Evolutionary conservation across 2,113 vertebrate genomes (phyloP).

Genomic region (Platycercus adscitus): DNA sequence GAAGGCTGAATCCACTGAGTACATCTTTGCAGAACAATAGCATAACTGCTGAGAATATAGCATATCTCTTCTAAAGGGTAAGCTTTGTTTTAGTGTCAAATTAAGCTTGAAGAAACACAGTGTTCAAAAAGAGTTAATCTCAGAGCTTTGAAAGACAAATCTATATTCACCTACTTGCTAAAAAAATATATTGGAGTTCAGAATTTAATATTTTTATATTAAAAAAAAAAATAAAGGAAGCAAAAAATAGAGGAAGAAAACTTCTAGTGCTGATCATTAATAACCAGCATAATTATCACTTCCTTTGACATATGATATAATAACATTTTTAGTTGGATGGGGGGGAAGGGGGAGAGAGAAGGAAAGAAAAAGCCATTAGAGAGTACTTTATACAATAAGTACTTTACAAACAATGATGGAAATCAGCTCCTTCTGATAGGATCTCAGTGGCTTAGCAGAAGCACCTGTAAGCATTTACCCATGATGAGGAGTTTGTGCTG

Average conservation of each 20-base stretch:
- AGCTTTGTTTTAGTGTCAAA: neutral
- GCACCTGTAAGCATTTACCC: neutral
- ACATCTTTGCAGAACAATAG: neutral
- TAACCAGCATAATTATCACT: neutral
- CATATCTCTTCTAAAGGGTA: fast-evolving
- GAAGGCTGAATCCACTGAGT: neutral
- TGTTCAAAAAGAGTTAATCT: neutral
- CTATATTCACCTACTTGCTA: neutral
- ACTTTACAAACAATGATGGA: neutral
- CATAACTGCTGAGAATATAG: neutral
- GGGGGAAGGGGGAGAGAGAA: neutral
- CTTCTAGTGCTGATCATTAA: neutral
- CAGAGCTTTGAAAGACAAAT: neutral
- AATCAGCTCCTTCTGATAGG: neutral
- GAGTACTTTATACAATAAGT: neutral
- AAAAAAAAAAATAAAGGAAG: neutral
- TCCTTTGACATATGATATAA: neutral
- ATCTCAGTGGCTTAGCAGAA: neutral
- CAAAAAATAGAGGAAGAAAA: neutral
- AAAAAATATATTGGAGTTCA: neutral
- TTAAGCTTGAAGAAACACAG: neutral
- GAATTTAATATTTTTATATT: neutral
- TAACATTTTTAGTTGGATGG: neutral
- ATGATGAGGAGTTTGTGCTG: neutral
- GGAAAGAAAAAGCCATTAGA: neutral